Percentiles rank a stretch among this genome's conserved stretches.
Evolutionary conservation across 2,888 invertebrate species (phyloP).

Genomic region (Ectemnius lituratus): DNA sequence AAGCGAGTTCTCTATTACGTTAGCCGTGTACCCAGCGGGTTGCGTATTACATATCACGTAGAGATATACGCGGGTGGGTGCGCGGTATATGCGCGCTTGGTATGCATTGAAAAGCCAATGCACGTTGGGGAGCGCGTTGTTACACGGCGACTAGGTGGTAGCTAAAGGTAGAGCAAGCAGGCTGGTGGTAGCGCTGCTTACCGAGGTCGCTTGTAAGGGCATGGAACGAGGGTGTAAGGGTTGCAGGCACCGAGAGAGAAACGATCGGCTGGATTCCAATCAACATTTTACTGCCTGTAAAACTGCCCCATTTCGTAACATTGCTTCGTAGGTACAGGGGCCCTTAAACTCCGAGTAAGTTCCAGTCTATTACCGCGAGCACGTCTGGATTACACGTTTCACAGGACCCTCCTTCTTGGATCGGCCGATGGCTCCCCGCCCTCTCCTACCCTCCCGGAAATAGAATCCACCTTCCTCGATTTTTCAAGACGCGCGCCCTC

Average conservation of each 20-base stretch:
- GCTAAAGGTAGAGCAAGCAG: background rate
- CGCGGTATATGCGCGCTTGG: conserved; percentile 54
- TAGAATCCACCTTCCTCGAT: conserved; percentile 53
- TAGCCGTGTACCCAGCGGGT: conserved; percentile 43
- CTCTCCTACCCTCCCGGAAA: conserved; percentile 33
- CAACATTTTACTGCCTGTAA: conserved; percentile 74
- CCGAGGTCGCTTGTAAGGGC: conserved; percentile 45
- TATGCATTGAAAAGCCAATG: conserved; percentile 62
- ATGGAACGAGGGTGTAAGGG: conserved; percentile 43
- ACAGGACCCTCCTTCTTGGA: background rate
- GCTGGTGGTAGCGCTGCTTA: background rate
- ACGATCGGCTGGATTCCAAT: conserved; percentile 71
- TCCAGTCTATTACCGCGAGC: conserved; percentile 63
- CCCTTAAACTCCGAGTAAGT: conserved; percentile 67
- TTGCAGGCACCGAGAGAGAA: conserved; percentile 41
- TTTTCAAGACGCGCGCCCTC: conserved; percentile 39
- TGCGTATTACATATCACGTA: conserved; percentile 54
- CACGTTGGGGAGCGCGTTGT: conserved; percentile 32
- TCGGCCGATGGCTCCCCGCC: conserved; percentile 1
- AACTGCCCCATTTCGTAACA: conserved; percentile 71
- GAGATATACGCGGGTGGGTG: conserved; percentile 24
- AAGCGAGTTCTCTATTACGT: conserved; percentile 52
- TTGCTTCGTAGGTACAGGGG: conserved; percentile 61
- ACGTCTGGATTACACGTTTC: conserved; percentile 51
- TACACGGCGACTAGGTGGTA: background rate